A percentile compares a stretch with the other conserved stretches of the same genome.
Evolutionary conservation across 2,113 vertebrate genomes (phyloP).

Genomic region (Leucopternis melanops): DNA sequence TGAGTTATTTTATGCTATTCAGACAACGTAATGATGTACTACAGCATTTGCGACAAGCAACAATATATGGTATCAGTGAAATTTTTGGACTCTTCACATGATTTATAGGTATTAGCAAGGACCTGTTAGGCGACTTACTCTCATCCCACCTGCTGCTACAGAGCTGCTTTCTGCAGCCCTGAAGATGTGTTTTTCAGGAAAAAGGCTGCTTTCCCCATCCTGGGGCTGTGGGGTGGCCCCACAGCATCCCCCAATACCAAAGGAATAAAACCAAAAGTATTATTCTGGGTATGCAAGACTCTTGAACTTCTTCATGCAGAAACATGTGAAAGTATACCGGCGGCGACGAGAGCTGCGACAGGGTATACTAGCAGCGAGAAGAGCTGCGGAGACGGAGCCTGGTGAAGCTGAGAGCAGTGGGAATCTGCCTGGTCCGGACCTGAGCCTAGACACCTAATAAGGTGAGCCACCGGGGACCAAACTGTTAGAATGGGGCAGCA

Average conservation of each 20-base stretch:
- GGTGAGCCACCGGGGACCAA: no score
- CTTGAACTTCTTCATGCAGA: not conserved
- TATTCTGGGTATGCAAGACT: not conserved
- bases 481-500: no score
- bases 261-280: not conserved
- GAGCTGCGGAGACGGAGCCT: no score
- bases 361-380: no score
- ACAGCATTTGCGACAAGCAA: not conserved
- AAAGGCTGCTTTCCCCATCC: not conserved
- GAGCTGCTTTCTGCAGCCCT: not conserved
- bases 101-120: not conserved
- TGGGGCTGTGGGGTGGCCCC: no score
- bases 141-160: not conserved
- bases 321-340: no score
- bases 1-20: not conserved
- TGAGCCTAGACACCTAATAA: no score
- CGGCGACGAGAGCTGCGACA: no score
- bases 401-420: no score
- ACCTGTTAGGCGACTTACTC: not conserved
- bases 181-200: not conserved
- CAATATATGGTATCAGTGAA: not conserved
- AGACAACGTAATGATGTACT: not conserved
- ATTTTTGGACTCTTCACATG: not conserved
- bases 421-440: no score
- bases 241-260: not conserved